phyloP scores from a whole-genome alignment of 37 sponge, comb jelly and placozoan genomes.

The Oscarella lobularis region DNA sequence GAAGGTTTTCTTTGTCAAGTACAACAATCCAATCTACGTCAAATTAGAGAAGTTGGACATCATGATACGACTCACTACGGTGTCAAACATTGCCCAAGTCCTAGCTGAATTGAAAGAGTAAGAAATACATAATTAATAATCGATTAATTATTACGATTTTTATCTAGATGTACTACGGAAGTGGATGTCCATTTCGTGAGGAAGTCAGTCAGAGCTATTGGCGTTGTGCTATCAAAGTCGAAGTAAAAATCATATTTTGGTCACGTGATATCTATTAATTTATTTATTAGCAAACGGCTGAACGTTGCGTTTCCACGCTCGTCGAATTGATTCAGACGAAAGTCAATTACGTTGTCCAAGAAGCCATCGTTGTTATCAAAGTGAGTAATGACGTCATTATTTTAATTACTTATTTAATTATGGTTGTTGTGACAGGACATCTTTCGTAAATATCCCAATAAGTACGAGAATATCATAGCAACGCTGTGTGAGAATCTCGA shows the following conservation, averaged over 20 bases:
- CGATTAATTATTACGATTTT: too few species aligned
- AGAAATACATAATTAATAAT: too few species aligned
- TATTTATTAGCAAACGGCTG: constrained; percentile 48
- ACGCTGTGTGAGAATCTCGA: constrained; percentile 95
- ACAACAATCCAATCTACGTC: constrained; percentile 98
- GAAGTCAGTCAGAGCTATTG: constrained; percentile 94
- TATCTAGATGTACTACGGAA: constrained; percentile 90
- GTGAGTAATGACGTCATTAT: constrained; percentile 3
- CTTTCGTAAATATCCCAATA: constrained; percentile 97
- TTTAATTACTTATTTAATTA: not conserved
- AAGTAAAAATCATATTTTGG: constrained; percentile 10
- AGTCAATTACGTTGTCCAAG: constrained; percentile 98
- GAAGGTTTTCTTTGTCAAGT: constrained; percentile 99
- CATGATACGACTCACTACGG: constrained; percentile 90
- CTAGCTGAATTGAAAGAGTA: constrained; percentile 96
- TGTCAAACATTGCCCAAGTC: constrained; percentile 77
- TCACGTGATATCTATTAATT: constrained; percentile 1
- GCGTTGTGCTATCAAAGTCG: constrained; percentile 99
- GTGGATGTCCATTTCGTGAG: constrained; percentile 99
- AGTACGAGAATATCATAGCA: constrained; percentile 94
- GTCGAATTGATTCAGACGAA: constrained; percentile 96
- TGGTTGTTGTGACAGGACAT: constrained; percentile 60
- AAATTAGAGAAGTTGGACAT: constrained; percentile 98
- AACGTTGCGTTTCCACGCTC: constrained; percentile 85
- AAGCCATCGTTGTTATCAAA: constrained; percentile 92